Evolutionary conservation across 2,888 invertebrate species (phyloP), one percentile per base, ranked within the genome.

Genomic region (Amiota communis): DNA sequence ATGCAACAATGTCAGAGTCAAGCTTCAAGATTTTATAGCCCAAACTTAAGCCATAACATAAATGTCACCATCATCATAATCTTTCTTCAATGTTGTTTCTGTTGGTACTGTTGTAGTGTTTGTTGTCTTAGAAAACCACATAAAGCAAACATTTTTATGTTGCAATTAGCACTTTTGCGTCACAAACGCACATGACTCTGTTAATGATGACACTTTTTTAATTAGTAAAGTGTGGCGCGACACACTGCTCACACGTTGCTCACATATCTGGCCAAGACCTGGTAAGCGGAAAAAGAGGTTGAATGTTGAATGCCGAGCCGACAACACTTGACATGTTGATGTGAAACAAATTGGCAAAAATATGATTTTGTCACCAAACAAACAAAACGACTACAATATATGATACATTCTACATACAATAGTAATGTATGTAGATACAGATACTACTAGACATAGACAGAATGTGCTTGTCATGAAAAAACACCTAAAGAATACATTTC

Each of bases 121-220:
- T 17, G 57, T 15, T 10, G 15, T 59, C 20, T 8, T 59, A n/a
- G 59, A 17, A 15, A 59, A 59, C 17, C n/a, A 47, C 80, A 72
- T 84, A 83, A 83, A 83, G 71, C 82, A 74, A 64, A 65, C 75
- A 74, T 75, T 81, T 83, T 82, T 82, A 82, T 83, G 81, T 75
- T 70, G 81, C 80, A 80, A 81, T 75, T 79, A 81, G 81, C 85
- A 84, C 82, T 82, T 83, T 77, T 81, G 75, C 71, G 72, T 68
- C 79, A 80, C 70, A 56, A 73, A 74, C 49, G 48, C 76, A 75
- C 67, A 68, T 53, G 67, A 68, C 67, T 82, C 85, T 79, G 82
- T 81, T 81, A 63, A 63, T 83, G 85, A 84, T 84, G 83, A 80
- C 85, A 84, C 83, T 83, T 83, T 83, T 83, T 83, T 83, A 83